Evolutionary conservation across 2,888 invertebrate genomes (phyloP).

Genomic region (Laothoe populi): DNA sequence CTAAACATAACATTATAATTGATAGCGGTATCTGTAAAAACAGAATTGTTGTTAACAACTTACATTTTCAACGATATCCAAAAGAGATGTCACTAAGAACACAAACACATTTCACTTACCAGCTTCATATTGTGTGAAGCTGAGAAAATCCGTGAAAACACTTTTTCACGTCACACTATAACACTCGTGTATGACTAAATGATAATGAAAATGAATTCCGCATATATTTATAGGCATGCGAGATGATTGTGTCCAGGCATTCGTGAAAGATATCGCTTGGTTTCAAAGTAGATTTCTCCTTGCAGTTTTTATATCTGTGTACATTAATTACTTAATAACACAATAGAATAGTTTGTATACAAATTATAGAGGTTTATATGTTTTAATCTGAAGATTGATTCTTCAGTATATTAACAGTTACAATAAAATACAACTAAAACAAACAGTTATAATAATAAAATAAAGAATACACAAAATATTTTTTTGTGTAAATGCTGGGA

Average conservation of each 20-base stretch:
- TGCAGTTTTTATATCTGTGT: constrained; percentile 36
- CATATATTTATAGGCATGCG: constrained; percentile 83
- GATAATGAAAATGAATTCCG: constrained; percentile 84
- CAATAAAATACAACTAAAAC: too few species aligned
- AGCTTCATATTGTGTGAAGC: constrained; percentile 78
- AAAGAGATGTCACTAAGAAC: constrained; percentile 40
- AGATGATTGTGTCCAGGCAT: constrained; percentile 72
- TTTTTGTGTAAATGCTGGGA: not conserved
- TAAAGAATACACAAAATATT: not conserved
- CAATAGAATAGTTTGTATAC: not conserved
- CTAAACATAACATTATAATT: constrained; percentile 55
- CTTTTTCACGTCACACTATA: constrained; percentile 71
- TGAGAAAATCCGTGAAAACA: constrained; percentile 52
- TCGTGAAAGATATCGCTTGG: constrained; percentile 77
- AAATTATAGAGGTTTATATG: not conserved
- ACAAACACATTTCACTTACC: constrained; percentile 72
- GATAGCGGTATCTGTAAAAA: constrained; percentile 70
- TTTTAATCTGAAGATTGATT: too few species aligned
- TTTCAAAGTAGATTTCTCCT: constrained; percentile 70
- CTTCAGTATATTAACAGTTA: too few species aligned
- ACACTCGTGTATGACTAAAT: constrained; percentile 74
- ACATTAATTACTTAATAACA: constrained; percentile 32
- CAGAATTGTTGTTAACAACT: constrained; percentile 34
- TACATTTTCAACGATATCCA: constrained; percentile 48
- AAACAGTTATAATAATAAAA: not conserved